Percentiles rank a stretch among this genome's conserved stretches.
Evolutionary conservation across 2,888 invertebrate species (phyloP).

Genomic region (Acanthococcus lagerstroemiae): DNA sequence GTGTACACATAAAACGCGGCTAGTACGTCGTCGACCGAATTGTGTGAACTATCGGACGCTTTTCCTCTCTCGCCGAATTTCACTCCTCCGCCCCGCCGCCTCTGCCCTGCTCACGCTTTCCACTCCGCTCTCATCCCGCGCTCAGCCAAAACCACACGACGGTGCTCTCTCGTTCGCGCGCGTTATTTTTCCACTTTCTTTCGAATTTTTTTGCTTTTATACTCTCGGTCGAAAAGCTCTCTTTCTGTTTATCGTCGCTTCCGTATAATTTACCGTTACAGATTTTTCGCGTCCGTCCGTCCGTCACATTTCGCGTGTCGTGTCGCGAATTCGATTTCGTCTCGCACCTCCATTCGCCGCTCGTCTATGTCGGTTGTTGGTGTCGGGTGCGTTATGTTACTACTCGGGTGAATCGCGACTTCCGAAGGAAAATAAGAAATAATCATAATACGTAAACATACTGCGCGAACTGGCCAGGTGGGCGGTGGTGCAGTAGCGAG

Average conservation of each 20-base stretch:
- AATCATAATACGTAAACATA: no score
- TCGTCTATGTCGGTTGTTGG: no score
- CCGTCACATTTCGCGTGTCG: no score
- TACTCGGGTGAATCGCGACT: no score
- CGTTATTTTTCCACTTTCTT: conserved; percentile 25
- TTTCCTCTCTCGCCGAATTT: not conserved
- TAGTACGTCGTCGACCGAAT: conserved; percentile 27
- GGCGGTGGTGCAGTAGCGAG: no score
- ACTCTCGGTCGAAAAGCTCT: no score
- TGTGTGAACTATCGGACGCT: conserved; percentile 24
- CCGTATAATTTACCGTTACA: not conserved
- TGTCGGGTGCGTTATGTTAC: no score
- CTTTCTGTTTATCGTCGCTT: conserved; percentile 14
- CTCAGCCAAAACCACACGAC: conserved; percentile 17
- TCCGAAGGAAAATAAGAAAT: no score
- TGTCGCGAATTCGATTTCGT: no score
- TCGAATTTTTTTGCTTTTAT: conserved; percentile 16
- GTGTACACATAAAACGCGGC: conserved; percentile 5
- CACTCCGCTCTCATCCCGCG: conserved; percentile 10
- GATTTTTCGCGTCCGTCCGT: no score
- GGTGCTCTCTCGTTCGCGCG: conserved; percentile 22
- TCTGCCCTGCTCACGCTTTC: conserved; percentile 36
- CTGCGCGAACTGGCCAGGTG: no score
- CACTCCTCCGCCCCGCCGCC: conserved; percentile 40
- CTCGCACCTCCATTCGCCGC: no score